phyloP scores from a whole-genome alignment of 2,888 invertebrate genomes.

The Arge pagana region DNA sequence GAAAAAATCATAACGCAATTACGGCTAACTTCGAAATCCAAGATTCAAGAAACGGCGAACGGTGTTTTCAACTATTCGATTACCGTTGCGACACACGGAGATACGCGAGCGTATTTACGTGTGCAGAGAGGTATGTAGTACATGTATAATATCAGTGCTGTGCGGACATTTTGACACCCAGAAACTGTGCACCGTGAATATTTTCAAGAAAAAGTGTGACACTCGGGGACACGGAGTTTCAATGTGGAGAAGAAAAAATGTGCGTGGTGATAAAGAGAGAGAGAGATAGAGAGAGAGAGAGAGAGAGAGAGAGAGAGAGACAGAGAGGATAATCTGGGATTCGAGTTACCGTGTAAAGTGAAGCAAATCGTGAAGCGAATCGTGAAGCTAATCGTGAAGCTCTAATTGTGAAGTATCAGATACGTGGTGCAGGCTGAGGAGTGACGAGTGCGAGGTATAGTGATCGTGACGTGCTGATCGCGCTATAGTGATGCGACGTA shows the following conservation, averaged over 20 bases:
- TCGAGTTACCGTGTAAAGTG: no score
- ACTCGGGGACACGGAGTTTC: not conserved
- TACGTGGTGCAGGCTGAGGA: no score
- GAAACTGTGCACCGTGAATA: constrained; percentile 27
- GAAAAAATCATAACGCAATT: no score
- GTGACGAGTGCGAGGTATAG: no score
- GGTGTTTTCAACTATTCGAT: not conserved
- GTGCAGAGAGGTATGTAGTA: constrained; percentile 22
- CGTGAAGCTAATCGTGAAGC: no score
- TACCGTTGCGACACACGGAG: not conserved
- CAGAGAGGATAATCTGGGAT: no score
- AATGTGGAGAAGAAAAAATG: constrained; percentile 2
- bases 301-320: not conserved
- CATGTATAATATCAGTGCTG: constrained; percentile 42
- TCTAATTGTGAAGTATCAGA: no score
- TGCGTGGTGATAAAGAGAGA: constrained; percentile 3
- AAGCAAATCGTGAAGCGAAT: no score
- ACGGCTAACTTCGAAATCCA: no score
- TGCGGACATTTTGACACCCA: constrained; percentile 46
- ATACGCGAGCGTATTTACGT: not conserved
- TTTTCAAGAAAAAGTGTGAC: not conserved
- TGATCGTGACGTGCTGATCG: no score
- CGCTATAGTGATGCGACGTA: no score
- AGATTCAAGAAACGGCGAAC: no score
- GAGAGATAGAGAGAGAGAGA: not conserved